These are phyloP conservation scores for Alexandromys fortis DNA, from an alignment of 2,113 vertebrate genomes.

Conservation along the genomic window DNA sequence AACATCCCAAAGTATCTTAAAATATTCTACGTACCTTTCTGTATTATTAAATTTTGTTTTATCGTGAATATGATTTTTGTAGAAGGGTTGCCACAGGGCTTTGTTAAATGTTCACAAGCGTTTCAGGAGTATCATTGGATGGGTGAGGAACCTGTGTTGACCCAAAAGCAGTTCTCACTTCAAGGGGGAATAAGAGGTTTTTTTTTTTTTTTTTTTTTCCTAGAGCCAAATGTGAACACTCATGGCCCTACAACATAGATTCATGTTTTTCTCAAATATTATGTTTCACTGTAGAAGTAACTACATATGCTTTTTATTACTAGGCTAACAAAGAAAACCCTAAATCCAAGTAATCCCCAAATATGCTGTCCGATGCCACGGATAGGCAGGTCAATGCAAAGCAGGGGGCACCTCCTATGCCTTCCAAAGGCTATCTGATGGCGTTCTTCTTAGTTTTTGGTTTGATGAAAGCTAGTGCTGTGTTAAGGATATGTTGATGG, in stretches of 20 bases:
- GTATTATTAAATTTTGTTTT: background rate
- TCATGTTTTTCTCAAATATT: background rate
- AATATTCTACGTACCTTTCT: background rate
- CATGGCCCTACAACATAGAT: background rate
- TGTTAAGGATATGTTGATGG: background rate
- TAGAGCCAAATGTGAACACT: background rate
- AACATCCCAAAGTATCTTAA: background rate
- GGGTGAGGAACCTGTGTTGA: background rate
- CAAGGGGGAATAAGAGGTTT: background rate
- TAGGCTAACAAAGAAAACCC: background rate
- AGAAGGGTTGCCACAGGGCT: background rate
- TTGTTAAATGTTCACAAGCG: background rate
- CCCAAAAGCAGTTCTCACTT: background rate
- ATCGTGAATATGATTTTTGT: background rate
- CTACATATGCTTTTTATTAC: background rate
- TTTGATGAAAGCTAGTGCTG: too few relatives aligned
- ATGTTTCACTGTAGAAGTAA: background rate
- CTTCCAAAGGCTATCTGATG: too few relatives aligned
- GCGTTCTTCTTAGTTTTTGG: background rate
- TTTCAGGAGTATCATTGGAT: background rate
- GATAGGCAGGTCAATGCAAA: background rate
- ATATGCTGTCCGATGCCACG: background rate
- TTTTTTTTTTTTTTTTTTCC: too few relatives aligned
- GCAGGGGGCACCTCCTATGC: too few relatives aligned
- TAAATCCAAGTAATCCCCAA: background rate